Evolutionary conservation across 2,797 vertebrate species (phyloP), one percentile per base, ranked within the genome.

Genomic region (Cyclopterus lumpus): DNA sequence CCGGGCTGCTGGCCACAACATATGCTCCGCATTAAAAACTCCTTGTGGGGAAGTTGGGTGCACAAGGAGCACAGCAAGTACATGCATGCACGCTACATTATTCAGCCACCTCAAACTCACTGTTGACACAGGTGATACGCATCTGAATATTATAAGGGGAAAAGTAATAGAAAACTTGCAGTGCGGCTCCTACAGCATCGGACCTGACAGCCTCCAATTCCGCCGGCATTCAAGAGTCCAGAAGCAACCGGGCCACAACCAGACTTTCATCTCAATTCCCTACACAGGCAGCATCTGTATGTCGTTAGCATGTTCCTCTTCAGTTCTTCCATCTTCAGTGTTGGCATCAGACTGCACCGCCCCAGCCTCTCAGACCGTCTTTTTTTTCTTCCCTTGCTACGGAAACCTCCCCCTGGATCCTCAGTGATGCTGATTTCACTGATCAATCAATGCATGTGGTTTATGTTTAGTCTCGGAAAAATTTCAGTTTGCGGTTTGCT

Each of bases 251-350:
- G 7, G 59, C 55, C 54, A 42, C 34, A 3, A 53, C 6, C 28
- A 54, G 36, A 65, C 89, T 86, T 90, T 88, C 71, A 86, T 82
- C 75, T 83, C 67, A 16, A 59, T 70, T 73, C 60, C 40, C 51
- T 61, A 22, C 28, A 7, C 10, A 70, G 49, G 63, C 77, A 66
- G 85, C 91, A 91, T 92, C 89, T 93, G 90, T 86, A 87, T 86
- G 77, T 88, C 82, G 90, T 93, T 84, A 91, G 63, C 75, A 59
- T 67, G 66, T 48, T 32, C 28, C 77, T 80, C 77, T n/a, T n/a
- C 26, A 28, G 28, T 28, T 61, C 82, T 90, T 91, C 89, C 64
- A 91, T 89, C 73, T 83, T 74, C 14, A n/a, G 61, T 57, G 62
- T 61, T 55, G 24, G 51, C 40, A 28, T 71, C 69, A 22, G 20